These are phyloP conservation scores for Oryzias woworae DNA, from an alignment of 2,113 vertebrate species.

Conservation along the genomic window DNA sequence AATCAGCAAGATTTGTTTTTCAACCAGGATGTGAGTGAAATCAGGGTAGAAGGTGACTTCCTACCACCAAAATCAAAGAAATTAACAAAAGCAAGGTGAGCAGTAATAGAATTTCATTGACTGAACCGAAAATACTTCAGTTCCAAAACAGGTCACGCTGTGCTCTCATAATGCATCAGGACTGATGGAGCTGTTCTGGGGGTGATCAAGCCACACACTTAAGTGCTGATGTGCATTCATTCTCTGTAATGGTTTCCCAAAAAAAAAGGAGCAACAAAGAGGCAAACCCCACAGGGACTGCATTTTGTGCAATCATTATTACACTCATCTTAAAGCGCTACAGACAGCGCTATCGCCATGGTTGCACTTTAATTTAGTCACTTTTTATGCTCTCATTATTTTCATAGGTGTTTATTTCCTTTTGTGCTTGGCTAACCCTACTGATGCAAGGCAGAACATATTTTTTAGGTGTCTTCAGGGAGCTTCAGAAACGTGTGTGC, in stretches of 20 bases:
- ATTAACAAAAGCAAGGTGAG: slow-evolving; percentile 1
- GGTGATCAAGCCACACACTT: slow-evolving; percentile 13
- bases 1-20: too few species aligned
- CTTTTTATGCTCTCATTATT: slow-evolving; percentile 23
- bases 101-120: slow-evolving; percentile 9
- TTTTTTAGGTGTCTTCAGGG: slow-evolving; percentile 22
- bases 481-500: slow-evolving; percentile 13
- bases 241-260: slow-evolving; percentile 45
- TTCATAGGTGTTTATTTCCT: slow-evolving; percentile 4
- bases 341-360: slow-evolving; percentile 44
- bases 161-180: slow-evolving; percentile 41
- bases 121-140: slow-evolving; percentile 1
- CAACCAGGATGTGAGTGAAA: neutral
- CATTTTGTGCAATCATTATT: slow-evolving; percentile 54
- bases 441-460: slow-evolving; percentile 42
- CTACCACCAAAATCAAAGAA: neutral
- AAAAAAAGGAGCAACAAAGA: slow-evolving; percentile 40
- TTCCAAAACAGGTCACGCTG: slow-evolving; percentile 15
- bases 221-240: slow-evolving; percentile 9
- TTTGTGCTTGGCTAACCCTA: slow-evolving; percentile 17
- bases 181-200: slow-evolving; percentile 14
- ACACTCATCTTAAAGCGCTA: slow-evolving; percentile 43
- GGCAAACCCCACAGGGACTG: slow-evolving; percentile 47
- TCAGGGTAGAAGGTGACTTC: slow-evolving; percentile 1
- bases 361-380: slow-evolving; percentile 39